These are phyloP conservation scores for Eufriesea mexicana DNA, from an alignment of 1,140 invertebrate species.

Conservation along the genomic window DNA sequence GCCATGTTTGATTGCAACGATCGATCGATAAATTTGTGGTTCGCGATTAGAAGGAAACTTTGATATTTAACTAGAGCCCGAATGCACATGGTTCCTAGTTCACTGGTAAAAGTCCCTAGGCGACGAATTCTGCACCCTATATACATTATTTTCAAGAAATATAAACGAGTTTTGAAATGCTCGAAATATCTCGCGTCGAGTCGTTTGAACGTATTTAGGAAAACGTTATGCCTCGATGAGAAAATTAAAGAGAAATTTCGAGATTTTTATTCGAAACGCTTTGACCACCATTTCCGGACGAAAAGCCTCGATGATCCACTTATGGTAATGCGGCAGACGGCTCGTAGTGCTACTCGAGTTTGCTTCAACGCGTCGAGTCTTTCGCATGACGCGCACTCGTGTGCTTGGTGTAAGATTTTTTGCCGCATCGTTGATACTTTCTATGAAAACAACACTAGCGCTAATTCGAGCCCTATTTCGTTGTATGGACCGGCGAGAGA, in stretches of 20 bases:
- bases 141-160: not conserved
- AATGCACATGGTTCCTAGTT: too few species aligned
- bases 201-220: fast-evolving
- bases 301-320: not conserved
- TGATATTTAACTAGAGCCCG: not conserved
- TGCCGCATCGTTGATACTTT: too few species aligned
- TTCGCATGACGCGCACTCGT: not conserved
- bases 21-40: not conserved
- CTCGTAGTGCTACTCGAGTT: too few species aligned
- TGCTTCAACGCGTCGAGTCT: not conserved
- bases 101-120: too few species aligned
- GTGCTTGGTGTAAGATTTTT: not conserved
- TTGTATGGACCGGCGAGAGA: not conserved
- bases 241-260: not conserved
- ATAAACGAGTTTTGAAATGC: not conserved
- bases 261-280: not conserved
- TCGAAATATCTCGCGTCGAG: not conserved
- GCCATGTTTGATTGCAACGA: too few species aligned
- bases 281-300: not conserved
- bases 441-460: not conserved
- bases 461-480: not conserved
- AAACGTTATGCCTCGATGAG: not conserved
- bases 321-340: not conserved
- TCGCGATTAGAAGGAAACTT: not conserved
- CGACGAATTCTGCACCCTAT: not conserved